These are phyloP conservation scores for Linepithema humile DNA, from an alignment of 1,140 invertebrate species.

Conservation along the genomic window DNA sequence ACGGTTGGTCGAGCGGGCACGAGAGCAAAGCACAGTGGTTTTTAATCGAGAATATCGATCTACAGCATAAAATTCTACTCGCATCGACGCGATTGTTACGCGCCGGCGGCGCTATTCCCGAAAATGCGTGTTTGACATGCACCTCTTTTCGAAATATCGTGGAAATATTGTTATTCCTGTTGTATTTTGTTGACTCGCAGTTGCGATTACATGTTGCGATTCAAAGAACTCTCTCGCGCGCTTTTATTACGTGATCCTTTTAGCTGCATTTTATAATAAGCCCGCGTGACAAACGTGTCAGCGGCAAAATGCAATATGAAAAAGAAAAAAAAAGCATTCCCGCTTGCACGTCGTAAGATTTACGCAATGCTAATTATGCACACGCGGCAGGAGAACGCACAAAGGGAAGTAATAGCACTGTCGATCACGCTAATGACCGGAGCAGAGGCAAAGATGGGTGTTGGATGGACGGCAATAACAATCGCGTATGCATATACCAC, in stretches of 20 bases:
- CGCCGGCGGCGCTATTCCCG: too few species aligned
- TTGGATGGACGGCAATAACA: constrained; percentile 61
- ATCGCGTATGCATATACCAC: constrained; percentile 35
- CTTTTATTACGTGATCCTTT: not conserved
- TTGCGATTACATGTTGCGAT: not conserved
- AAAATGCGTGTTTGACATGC: not conserved
- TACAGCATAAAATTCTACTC: not conserved
- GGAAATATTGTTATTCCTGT: not conserved
- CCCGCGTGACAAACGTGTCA: not conserved
- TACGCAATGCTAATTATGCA: constrained; percentile 71
- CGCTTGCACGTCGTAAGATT: constrained; percentile 44
- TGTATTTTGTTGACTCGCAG: not conserved
- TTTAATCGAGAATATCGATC: constrained; percentile 41
- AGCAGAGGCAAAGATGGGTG: constrained; percentile 61
- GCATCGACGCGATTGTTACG: not conserved
- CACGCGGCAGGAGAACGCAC: constrained; percentile 59
- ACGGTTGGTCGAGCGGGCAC: not conserved
- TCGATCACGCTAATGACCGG: constrained; percentile 70
- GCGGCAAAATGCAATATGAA: constrained; percentile 22
- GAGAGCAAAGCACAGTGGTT: not conserved
- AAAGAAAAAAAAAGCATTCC: constrained; percentile 14
- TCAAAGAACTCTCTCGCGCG: not conserved
- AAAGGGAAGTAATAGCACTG: constrained; percentile 70
- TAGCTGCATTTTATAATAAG: constrained; percentile 38
- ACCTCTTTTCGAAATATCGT: not conserved